phyloP scores from a whole-genome alignment of 1,140 invertebrate species.

The Ditylenchus dipsaci region DNA sequence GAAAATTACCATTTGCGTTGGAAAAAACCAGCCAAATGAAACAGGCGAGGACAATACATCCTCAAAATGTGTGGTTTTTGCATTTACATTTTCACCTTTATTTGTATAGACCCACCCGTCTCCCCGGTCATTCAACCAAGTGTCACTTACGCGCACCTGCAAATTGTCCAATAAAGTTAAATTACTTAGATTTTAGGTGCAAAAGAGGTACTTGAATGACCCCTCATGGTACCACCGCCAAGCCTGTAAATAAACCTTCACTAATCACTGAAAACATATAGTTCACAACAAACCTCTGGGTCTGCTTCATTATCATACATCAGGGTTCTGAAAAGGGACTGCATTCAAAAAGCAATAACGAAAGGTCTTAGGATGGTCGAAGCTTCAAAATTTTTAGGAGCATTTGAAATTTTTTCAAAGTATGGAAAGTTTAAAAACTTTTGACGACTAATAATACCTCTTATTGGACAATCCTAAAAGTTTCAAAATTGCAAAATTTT shows the following conservation, averaged over 20 bases:
- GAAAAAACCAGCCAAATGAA: slow-evolving; percentile 72
- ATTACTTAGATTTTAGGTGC: background rate
- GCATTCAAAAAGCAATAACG: background rate
- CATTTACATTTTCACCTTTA: no score
- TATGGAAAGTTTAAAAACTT: no score
- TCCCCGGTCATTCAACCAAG: slow-evolving; percentile 63
- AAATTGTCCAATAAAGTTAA: background rate
- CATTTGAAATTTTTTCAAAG: no score
- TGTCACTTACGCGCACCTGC: slow-evolving; percentile 37
- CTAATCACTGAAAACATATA: no score
- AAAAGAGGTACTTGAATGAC: slow-evolving; percentile 11
- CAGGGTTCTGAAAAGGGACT: background rate
- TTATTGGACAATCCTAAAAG: no score
- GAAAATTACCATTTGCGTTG: background rate
- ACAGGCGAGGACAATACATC: slow-evolving; percentile 67
- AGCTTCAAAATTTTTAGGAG: no score
- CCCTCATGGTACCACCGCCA: slow-evolving; percentile 35
- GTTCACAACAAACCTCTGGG: slow-evolving; percentile 8
- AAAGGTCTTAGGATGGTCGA: no score
- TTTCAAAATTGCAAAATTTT: no score
- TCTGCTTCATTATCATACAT: slow-evolving; percentile 35
- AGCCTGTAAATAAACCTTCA: slow-evolving; percentile 3
- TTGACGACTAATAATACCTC: no score
- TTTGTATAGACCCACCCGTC: slow-evolving; percentile 74
- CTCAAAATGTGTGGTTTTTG: slow-evolving; percentile 17